Evolutionary conservation across 2,888 invertebrate species (phyloP).

Genomic region (Proisotoma minuta): DNA sequence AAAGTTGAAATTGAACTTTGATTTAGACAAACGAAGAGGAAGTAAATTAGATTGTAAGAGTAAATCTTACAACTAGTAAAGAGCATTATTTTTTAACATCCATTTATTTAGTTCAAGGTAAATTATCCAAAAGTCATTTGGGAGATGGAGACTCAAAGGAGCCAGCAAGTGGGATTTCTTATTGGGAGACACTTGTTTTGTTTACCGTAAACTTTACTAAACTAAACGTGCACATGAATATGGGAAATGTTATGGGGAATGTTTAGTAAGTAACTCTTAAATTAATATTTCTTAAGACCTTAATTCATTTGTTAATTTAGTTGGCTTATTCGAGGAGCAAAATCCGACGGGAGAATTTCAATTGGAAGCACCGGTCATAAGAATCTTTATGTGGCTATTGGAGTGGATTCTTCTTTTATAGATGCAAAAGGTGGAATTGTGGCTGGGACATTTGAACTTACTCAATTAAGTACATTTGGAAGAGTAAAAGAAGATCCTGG

Average conservation of each 20-base stretch:
- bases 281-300: not conserved
- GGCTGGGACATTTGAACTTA: slow-evolving; percentile 88
- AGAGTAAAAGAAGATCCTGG: slow-evolving; percentile 86
- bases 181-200: slow-evolving; percentile 93
- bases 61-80: not conserved
- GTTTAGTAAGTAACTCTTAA: slow-evolving; percentile 63
- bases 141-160: slow-evolving; percentile 56
- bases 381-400: slow-evolving; percentile 83
- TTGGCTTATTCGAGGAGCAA: slow-evolving; percentile 88
- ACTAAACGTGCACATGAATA: slow-evolving; percentile 96
- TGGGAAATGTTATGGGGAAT: slow-evolving; percentile 99
- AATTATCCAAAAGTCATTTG: slow-evolving; percentile 22
- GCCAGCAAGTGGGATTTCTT: slow-evolving; percentile 55
- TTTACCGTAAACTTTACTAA: slow-evolving; percentile 94
- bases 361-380: slow-evolving; percentile 92
- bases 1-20: slow-evolving; percentile 31
- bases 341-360: slow-evolving; percentile 83
- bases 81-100: no score
- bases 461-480: slow-evolving; percentile 81
- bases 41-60: slow-evolving; percentile 30
- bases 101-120: slow-evolving; percentile 17
- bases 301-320: slow-evolving; percentile 52
- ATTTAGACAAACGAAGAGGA: slow-evolving; percentile 33
- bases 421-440: slow-evolving; percentile 97
- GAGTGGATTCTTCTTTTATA: slow-evolving; percentile 80